Evolutionary conservation across 2,113 vertebrate species (phyloP).

Genomic region (Pituophis catenifer): DNA sequence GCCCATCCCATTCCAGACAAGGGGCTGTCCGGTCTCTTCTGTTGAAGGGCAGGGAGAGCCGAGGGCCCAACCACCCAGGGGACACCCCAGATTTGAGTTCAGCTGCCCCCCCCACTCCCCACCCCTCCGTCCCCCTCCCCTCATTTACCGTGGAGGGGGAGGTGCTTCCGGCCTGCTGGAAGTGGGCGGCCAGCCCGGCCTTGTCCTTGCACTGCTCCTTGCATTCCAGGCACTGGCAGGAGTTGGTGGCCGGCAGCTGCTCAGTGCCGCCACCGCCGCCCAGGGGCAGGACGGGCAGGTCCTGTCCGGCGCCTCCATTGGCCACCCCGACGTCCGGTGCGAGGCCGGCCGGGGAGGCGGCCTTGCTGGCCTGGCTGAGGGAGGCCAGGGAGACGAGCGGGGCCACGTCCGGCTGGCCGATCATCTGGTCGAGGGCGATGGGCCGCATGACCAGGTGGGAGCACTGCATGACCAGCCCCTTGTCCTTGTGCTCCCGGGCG

Average conservation of each 20-base stretch:
- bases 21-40: too few species aligned
- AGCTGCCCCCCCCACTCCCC: accelerated
- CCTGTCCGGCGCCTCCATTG: neutral
- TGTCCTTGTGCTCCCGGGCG: conserved; percentile 95
- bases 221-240: conserved; percentile 88
- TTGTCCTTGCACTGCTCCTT: conserved; percentile 83
- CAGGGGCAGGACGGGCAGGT: conserved; percentile 76
- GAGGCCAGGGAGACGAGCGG: conserved; percentile 67
- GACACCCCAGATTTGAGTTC: too few species aligned
- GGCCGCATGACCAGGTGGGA: conserved; percentile 95
- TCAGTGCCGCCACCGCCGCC: conserved; percentile 45
- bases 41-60: too few species aligned
- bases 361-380: conserved; percentile 40
- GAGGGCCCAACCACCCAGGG: too few species aligned
- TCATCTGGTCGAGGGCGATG: conserved; percentile 91
- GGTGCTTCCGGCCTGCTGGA: conserved; percentile 74
- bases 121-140: too few species aligned
- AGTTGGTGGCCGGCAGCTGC: conserved; percentile 67
- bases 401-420: conserved; percentile 82
- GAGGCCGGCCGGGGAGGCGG: conserved; percentile 26
- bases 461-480: conserved; percentile 95
- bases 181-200: conserved; percentile 82
- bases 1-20: too few species aligned
- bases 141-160: conserved; percentile 59
- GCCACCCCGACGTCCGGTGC: conserved; percentile 57